phyloP scores from a whole-genome alignment of 2,113 vertebrate species.

The Siphamia tubifer region DNA sequence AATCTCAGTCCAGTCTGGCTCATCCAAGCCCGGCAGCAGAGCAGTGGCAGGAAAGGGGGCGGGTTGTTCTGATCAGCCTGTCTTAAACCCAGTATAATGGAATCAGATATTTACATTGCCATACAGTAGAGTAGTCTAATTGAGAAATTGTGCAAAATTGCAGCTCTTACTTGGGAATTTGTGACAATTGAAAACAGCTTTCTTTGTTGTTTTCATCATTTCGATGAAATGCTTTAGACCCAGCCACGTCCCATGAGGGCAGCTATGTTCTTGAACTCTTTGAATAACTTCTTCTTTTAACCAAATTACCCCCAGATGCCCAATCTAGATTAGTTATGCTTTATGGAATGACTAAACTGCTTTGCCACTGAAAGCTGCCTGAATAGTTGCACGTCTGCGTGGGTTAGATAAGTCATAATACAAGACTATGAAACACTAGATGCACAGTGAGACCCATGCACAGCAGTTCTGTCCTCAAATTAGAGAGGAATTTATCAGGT shows the following conservation, averaged over 20 bases:
- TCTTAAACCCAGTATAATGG: slow-evolving; percentile 38
- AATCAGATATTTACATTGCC: slow-evolving; percentile 1
- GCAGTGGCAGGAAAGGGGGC: slow-evolving; percentile 64
- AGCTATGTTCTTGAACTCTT: slow-evolving; percentile 46
- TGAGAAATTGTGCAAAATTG: slow-evolving; percentile 9
- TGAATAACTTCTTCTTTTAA: slow-evolving; percentile 36
- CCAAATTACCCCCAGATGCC: slow-evolving; percentile 58
- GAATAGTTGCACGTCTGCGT: background rate
- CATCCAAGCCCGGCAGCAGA: slow-evolving; percentile 70
- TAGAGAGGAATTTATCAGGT: slow-evolving; percentile 1
- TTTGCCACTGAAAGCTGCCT: slow-evolving; percentile 6
- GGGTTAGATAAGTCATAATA: background rate
- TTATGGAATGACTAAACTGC: slow-evolving; percentile 25
- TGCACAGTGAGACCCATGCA: too few species aligned
- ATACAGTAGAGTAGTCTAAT: slow-evolving; percentile 7
- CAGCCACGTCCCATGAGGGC: slow-evolving; percentile 27
- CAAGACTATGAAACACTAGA: slow-evolving; percentile 6
- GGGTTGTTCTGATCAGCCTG: slow-evolving; percentile 30
- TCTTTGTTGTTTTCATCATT: slow-evolving; percentile 34
- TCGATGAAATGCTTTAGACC: slow-evolving; percentile 46
- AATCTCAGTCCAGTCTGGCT: slow-evolving; percentile 78
- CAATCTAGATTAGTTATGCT: slow-evolving; percentile 25
- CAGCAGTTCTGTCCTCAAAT: slow-evolving; percentile 4
- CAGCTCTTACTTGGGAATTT: slow-evolving; percentile 6
- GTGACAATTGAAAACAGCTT: slow-evolving; percentile 54